Base-by-base conservation (phyloP, 2,888 invertebrate genomes). In the Adela reaumurella region DNA sequence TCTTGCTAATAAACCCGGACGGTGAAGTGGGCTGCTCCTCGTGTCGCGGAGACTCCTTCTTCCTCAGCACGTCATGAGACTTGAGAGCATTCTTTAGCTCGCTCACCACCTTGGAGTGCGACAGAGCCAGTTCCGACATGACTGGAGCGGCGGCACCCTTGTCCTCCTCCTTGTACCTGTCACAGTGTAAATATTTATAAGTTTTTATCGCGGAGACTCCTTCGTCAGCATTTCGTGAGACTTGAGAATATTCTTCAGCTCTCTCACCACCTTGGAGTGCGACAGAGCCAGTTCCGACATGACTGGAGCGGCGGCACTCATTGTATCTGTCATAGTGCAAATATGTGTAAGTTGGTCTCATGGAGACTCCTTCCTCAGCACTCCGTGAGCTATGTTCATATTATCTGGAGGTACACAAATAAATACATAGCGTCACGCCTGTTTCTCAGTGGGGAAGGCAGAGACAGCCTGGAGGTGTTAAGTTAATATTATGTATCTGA, bases 71-170 rank as follows among this genome's bases (percentile, higher is more conserved):
- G n/a, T 76, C 76, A 28, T 76, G 78, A 0, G 74, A 70, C 58
- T 77, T 79, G 1, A 80, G 55, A 0, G 79, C 80, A 50, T 74
- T 76, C 51, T 80, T 80, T 47, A 80, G 48, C 53, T 80, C 80
- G 0, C 70, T 70, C 0, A 80, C 77, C 0, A 80, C 80, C 62
- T 77, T 78, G 0, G 78, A 79, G 53, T 80, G 80, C 0, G 79
- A 78, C 18, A 80, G 49, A 0, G 70, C 79, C 0, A 80, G 54
- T 51, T 80, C 79, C 0, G 72, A 65, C 63, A 74, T 63, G 0
- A 70, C 59, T 0, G 71, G 74, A 0, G 67, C 67, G n/a, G 11
- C 17, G 46, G 3, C 14, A 5, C 6, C 3, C 11, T 20, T 20
- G 14, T 24, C 14, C 42, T 42, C 19, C 42, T 24, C 46, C 46